Evolutionary conservation across 23 tunicate genomes (phyloP), one percentile per base, ranked within the genome.

Genomic region (Trididemnum clinides): DNA sequence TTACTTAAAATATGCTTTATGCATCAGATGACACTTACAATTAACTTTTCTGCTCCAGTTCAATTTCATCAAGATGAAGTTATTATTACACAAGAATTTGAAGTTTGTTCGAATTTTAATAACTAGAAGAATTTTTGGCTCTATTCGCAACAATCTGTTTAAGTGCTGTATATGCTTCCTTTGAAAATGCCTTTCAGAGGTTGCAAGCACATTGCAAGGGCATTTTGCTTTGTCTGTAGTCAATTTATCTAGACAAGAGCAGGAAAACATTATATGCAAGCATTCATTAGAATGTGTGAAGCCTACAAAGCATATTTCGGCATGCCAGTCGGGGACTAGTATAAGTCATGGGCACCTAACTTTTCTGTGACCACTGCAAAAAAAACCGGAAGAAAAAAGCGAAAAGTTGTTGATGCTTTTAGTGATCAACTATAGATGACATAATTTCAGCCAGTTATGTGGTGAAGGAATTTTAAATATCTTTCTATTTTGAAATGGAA

Each of bases 11-110:
- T 63, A 5, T 63, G n/a, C 71, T 15, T 63, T 63, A 25, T 63
- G 28, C n/a, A 12, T 63, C 71, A n/a, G 71, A 63, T 22, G n/a
- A 63, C 71, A 10, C 12, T 63, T 63, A 18, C n/a, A 63, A 25
- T 63, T 12, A 63, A 6, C 23, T 25, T 63, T 63, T 63, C 71
- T 63, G 71, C 71, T 63, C 71, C 71, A 63, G 23, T 5, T 63
- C 19, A 63, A 63, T n/a, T 63, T 63, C 23, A 15, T 63, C n/a
- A 63, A 63, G 71, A 63, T 63, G 12, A 63, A 63, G 71, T 63
- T 63, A 63, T 63, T 22, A 25, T 63, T 63, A 63, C 12, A 63
- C 71, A 63, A 63, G 23, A 63, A 63, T 63, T 63, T 63, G 71
- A 12, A 63, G 22, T 63, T 63, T 10, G n/a, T n/a, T 63, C n/a